A percentile compares a stretch with the other conserved stretches of the same genome.
phyloP scores from a whole-genome alignment of 2,113 vertebrate genomes.

The Pelusios castaneus region DNA sequence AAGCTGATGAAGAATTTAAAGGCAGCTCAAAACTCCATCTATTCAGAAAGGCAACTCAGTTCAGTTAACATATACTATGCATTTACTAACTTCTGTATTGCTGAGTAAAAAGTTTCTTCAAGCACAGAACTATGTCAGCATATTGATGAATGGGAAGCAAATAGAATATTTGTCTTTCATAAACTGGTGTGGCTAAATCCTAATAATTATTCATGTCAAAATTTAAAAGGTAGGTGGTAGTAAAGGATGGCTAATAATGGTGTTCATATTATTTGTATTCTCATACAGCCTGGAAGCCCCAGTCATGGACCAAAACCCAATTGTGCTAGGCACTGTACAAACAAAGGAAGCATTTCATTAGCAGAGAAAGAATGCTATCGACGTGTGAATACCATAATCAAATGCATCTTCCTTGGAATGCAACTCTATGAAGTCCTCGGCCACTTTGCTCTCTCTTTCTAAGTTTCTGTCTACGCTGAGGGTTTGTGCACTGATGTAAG shows the following conservation, averaged over 20 bases:
- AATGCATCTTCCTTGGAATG: not conserved
- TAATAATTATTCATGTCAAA: not conserved
- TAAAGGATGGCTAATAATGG: not conserved
- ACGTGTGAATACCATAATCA: not conserved
- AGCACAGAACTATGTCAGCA: not conserved
- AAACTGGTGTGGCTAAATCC: not conserved
- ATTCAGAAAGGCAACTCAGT: not conserved
- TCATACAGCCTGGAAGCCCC: not conserved
- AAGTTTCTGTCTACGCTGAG: not conserved
- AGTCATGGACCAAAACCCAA: not conserved
- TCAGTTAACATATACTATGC: not conserved
- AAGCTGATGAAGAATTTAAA: not conserved
- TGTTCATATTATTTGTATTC: not conserved
- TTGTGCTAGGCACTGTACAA: not conserved
- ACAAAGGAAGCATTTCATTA: conserved; percentile 21
- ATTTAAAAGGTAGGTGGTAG: not conserved
- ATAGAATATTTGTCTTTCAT: not conserved
- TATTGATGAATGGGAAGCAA: not conserved
- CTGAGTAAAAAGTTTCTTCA: not conserved
- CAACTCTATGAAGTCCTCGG: not conserved
- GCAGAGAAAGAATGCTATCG: not conserved
- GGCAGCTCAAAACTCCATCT: not conserved
- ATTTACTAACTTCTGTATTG: not conserved
- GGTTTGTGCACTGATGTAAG: not conserved
- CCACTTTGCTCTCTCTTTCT: not conserved